These are phyloP conservation scores for Caenorhabditis sp. DNA, from an alignment of 2,888 invertebrate species.

Conservation along the genomic window DNA sequence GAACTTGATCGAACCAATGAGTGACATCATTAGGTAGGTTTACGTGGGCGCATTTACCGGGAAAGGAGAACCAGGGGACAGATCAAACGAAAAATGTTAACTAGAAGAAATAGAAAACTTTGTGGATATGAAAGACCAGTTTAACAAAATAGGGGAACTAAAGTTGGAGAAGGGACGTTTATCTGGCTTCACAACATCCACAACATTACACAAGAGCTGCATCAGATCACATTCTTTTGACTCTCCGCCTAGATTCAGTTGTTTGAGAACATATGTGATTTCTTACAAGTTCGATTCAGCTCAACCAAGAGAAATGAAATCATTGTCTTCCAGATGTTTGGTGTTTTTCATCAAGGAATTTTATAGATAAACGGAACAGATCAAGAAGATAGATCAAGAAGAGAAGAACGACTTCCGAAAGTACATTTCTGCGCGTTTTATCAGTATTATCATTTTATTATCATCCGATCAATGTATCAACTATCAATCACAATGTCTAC, in stretches of 20 bases:
- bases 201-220: background rate
- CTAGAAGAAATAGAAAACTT: too few relatives aligned
- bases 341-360: background rate
- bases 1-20: background rate
- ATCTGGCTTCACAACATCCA: background rate
- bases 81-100: too few relatives aligned
- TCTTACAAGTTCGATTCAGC: background rate
- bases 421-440: background rate
- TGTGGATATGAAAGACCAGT: too few relatives aligned
- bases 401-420: background rate
- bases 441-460: background rate
- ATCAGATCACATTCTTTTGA: background rate
- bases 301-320: too few relatives aligned
- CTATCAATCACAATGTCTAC: background rate
- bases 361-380: background rate
- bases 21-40: background rate
- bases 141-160: too few relatives aligned
- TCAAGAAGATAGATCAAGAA: background rate
- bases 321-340: constrained; percentile 2
- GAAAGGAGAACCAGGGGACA: background rate
- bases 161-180: too few relatives aligned
- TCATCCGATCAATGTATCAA: background rate
- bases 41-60: constrained; percentile 2
- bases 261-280: too few relatives aligned
- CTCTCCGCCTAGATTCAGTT: too few relatives aligned